Evolutionary conservation across 2,888 invertebrate genomes (phyloP).

Genomic region (Folsomia candida): DNA sequence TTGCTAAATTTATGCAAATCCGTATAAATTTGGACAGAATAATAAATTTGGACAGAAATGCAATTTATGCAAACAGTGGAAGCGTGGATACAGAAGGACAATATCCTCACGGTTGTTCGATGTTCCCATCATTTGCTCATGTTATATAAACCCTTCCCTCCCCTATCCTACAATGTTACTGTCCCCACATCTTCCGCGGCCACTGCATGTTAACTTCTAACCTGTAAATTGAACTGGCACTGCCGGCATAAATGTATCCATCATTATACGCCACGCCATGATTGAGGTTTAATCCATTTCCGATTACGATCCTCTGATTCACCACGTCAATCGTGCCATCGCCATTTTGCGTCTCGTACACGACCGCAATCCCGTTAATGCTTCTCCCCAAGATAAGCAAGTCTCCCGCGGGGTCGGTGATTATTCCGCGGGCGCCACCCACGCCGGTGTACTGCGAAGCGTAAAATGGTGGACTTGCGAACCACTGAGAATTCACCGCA

Average conservation of each 20-base stretch:
- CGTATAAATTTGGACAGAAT: too few relatives aligned
- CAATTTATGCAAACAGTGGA: too few relatives aligned
- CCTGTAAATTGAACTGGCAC: slow-evolving; percentile 25
- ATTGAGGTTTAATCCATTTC: slow-evolving; percentile 19
- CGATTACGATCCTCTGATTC: slow-evolving; percentile 17
- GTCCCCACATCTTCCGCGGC: too few relatives aligned
- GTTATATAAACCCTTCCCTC: too few relatives aligned
- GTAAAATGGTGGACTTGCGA: slow-evolving; percentile 18
- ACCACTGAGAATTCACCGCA: slow-evolving; percentile 11
- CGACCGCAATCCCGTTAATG: not conserved
- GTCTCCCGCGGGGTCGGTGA: slow-evolving; percentile 37
- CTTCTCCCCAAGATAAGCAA: slow-evolving; percentile 26
- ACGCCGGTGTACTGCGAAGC: slow-evolving; percentile 22
- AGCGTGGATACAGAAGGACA: too few relatives aligned
- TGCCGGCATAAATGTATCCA: slow-evolving; percentile 42
- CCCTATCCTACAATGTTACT: too few relatives aligned
- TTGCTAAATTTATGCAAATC: too few relatives aligned
- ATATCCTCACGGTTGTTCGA: too few relatives aligned
- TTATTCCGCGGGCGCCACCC: slow-evolving; percentile 22
- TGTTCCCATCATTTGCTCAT: too few relatives aligned
- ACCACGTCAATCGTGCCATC: slow-evolving; percentile 10
- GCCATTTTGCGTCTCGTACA: slow-evolving; percentile 14
- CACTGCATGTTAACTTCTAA: too few relatives aligned
- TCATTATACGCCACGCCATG: slow-evolving; percentile 36
- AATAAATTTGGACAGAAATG: too few relatives aligned